These are phyloP conservation scores for Podarcis lilfordi DNA, from an alignment of 2,797 vertebrate genomes.

Conservation along the genomic window DNA sequence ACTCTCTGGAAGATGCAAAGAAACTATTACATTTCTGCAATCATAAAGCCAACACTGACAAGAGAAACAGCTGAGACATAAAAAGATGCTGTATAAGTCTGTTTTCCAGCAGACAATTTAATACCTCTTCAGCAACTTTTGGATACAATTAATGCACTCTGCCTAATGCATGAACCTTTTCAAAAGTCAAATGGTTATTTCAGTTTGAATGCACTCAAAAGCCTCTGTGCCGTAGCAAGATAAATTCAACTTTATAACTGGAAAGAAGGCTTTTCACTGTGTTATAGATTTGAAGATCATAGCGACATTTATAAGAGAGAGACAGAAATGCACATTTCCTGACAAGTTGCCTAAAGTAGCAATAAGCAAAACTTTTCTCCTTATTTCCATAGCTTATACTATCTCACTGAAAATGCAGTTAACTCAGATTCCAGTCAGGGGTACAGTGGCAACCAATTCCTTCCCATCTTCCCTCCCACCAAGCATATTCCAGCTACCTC, in stretches of 20 bases:
- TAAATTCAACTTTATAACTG: constrained; percentile 18
- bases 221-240: not conserved
- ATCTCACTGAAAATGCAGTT: not conserved
- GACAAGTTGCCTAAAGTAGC: not conserved
- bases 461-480: too few species aligned
- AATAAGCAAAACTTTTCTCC: not conserved
- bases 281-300: not conserved
- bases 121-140: not conserved
- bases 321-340: not conserved
- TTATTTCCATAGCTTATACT: not conserved
- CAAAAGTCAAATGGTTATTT: constrained; percentile 19
- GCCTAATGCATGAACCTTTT: not conserved
- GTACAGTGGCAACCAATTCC: too few species aligned
- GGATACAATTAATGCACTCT: not conserved
- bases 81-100: not conserved
- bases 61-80: not conserved
- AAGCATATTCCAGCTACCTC: too few species aligned
- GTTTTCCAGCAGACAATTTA: not conserved
- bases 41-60: not conserved
- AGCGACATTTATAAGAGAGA: not conserved
- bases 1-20: not conserved
- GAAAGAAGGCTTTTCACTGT: constrained; percentile 20
- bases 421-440: too few species aligned
- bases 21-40: not conserved
- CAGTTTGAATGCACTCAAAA: not conserved